phyloP scores from a whole-genome alignment of 2,888 invertebrate genomes.

The Caenorhabditis sp. region DNA sequence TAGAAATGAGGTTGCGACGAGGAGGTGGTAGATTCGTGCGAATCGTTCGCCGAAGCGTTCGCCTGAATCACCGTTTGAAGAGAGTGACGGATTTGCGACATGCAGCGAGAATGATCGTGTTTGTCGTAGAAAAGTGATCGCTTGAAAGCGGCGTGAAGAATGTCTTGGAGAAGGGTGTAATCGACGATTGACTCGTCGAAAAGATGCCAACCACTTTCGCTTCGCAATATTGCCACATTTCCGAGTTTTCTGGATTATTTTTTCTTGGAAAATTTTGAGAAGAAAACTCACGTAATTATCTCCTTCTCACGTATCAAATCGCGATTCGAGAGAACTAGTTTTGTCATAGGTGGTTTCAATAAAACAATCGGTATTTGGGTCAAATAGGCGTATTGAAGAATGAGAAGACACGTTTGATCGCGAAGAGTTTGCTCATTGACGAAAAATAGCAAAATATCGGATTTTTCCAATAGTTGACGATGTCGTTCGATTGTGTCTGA shows the following conservation, averaged over 20 bases:
- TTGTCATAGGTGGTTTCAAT: slow-evolving; percentile 57
- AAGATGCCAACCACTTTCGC: slow-evolving; percentile 18
- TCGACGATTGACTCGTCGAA: slow-evolving; percentile 32
- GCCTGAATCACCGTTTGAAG: slow-evolving; percentile 4
- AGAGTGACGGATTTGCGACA: slow-evolving; percentile 36
- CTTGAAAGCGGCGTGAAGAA: slow-evolving; percentile 57
- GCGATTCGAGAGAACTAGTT: slow-evolving; percentile 52
- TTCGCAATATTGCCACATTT: slow-evolving; percentile 29
- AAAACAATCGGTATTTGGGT: slow-evolving; percentile 56
- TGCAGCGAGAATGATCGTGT: slow-evolving; percentile 46
- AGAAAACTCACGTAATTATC: slow-evolving; percentile 9
- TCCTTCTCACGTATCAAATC: slow-evolving; percentile 15
- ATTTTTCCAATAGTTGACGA: slow-evolving; percentile 25
- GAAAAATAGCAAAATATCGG: slow-evolving; percentile 53
- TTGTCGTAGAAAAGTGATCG: slow-evolving; percentile 53
- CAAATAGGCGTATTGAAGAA: slow-evolving; percentile 60
- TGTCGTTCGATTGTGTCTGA: slow-evolving; percentile 1
- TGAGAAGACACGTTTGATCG: slow-evolving; percentile 52
- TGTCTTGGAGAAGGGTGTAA: slow-evolving; percentile 55
- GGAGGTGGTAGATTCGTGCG: slow-evolving; percentile 15
- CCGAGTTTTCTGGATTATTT: slow-evolving; percentile 18
- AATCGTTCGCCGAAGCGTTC: slow-evolving; percentile 18
- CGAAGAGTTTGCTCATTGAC: slow-evolving; percentile 59
- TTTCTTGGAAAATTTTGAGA: not conserved
- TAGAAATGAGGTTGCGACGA: slow-evolving; percentile 43